Evolutionary conservation across 2,888 invertebrate species (phyloP), one percentile per base, ranked within the genome.

Genomic region (Leptinotarsa haldemani): DNA sequence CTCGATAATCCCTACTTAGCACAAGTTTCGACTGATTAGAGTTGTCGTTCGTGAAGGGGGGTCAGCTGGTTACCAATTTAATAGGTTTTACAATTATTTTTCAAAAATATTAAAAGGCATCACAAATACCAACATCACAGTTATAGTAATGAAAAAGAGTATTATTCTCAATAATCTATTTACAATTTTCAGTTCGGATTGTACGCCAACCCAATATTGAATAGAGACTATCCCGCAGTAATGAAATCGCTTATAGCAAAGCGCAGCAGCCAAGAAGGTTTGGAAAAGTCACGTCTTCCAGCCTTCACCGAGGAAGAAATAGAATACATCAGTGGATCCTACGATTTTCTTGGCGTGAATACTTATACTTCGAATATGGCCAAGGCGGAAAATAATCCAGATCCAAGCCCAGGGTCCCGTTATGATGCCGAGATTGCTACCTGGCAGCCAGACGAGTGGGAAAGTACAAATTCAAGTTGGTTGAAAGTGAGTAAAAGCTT

Each of bases 261-360:
- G 1, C 88, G 90, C 56, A 94, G 93, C 74, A 86, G 84, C 64
- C 84, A 85, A n/a, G 91, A 93, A 84, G 90, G 91, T 7, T 92
- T 89, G 79, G 82, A 86, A 0, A 86, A 89, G 16, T 92, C 93
- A 0, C 89, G 93, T 5, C 87, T 94, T 3, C 93, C 93, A 0
- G 82, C 83, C 72, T 92, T 93, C 81, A 91, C 90, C 0, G 20
- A 81, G 0, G 88, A 90, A 25, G 93, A 94, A 88, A 87, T 93
- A 4, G 83, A 87, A 16, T 87, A 88, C 69, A 90, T 94, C 40
- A 87, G 85, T 47, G 76, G 76, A 46, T 74, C 94, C 0, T 88
- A 89, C 1, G 95, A 95, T 83, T 94, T 93, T 85, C 88, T 95
- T 69, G 94, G 94, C 1, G 84, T 95, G 13, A 95, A 95, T 84